These are phyloP conservation scores for Brachionus asplanchnoidis DNA, from an alignment of 1,140 invertebrate species.

Conservation along the genomic window DNA sequence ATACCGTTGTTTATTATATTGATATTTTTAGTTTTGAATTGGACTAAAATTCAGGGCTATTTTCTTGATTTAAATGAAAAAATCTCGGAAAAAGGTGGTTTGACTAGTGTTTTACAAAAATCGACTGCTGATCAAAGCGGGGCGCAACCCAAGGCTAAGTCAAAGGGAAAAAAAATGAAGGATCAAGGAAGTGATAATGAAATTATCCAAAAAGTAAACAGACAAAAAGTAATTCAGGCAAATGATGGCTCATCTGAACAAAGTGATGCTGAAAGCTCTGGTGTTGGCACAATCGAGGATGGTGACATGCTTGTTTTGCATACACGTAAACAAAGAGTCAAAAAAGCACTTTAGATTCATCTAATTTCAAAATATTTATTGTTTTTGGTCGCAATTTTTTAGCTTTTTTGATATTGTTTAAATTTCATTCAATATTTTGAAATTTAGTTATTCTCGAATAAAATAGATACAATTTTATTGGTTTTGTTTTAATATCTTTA, in stretches of 20 bases:
- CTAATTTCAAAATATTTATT: slow-evolving; percentile 1
- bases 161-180: background rate
- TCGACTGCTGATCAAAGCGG: background rate
- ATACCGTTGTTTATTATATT: slow-evolving; percentile 26
- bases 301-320: slow-evolving; percentile 17
- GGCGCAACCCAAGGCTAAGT: background rate
- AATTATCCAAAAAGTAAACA: background rate
- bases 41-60: background rate
- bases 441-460: background rate
- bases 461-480: background rate
- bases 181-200: slow-evolving; percentile 8
- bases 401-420: background rate
- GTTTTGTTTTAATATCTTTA: background rate
- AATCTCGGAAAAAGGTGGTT: slow-evolving; percentile 10
- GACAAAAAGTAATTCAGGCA: background rate
- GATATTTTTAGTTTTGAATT: background rate
- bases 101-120: background rate
- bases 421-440: background rate
- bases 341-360: background rate
- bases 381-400: background rate
- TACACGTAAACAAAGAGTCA: background rate
- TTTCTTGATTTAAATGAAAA: background rate
- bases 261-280: slow-evolving; percentile 10
- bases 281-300: background rate
- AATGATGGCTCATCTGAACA: slow-evolving; percentile 12